Evolutionary conservation across 2,797 vertebrate species (phyloP).

Genomic region (Poecilia wingei): DNA sequence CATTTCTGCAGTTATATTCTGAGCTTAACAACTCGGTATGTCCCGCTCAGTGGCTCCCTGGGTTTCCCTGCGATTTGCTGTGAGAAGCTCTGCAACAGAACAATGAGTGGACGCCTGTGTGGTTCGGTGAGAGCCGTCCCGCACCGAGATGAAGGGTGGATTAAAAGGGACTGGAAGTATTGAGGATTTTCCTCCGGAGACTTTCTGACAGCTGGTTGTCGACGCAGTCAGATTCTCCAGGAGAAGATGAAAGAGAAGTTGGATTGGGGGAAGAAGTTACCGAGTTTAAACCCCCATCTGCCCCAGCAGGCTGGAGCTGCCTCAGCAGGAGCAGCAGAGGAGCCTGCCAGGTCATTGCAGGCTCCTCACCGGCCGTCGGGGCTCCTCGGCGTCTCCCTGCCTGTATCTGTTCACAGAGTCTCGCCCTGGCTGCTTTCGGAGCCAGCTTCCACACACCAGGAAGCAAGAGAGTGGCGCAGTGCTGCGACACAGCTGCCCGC

Average conservation of each 20-base stretch:
- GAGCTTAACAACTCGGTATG: background rate
- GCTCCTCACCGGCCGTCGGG: slow-evolving; percentile 15
- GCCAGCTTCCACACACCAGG: slow-evolving; percentile 16
- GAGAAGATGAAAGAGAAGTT: slow-evolving; percentile 50
- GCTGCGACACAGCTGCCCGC: slow-evolving; percentile 70
- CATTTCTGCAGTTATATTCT: background rate
- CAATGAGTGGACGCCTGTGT: slow-evolving; percentile 23
- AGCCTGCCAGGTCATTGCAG: slow-evolving; percentile 59
- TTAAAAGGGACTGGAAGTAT: slow-evolving; percentile 5
- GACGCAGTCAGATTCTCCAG: slow-evolving; percentile 31
- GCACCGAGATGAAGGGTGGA: slow-evolving; percentile 2
- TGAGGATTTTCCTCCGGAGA: slow-evolving; percentile 27
- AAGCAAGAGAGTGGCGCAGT: slow-evolving; percentile 64
- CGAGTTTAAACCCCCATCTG: slow-evolving; percentile 32
- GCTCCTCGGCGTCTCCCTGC: slow-evolving; percentile 17
- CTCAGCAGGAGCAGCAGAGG: slow-evolving; percentile 7
- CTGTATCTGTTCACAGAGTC: slow-evolving; percentile 52
- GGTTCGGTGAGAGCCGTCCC: slow-evolving; percentile 24
- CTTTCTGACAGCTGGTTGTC: slow-evolving; percentile 49
- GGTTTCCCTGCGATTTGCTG: background rate
- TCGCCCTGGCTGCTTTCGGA: slow-evolving; percentile 50
- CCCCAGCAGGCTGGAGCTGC: slow-evolving; percentile 6
- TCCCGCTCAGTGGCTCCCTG: background rate
- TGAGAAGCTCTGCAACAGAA: background rate
- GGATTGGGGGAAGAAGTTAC: slow-evolving; percentile 30